Conservation (phyloP, 1,140 invertebrate genomes). For the Camponotus pennsylvanicus region DNA sequence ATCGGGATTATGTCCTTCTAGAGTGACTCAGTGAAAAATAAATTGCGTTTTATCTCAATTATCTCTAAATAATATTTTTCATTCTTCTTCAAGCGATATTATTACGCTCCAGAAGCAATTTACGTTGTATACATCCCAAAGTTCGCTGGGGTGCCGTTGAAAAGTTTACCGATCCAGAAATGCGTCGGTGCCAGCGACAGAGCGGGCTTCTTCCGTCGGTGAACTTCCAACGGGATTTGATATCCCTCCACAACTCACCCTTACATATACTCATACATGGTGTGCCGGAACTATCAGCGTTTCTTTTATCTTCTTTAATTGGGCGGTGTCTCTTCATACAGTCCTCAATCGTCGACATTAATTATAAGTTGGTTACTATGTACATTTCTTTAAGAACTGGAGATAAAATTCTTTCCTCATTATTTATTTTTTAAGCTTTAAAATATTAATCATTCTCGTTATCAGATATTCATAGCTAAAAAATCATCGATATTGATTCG, state of each 20-base stretch:
- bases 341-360: neutral
- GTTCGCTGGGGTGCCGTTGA: constrained; percentile 15
- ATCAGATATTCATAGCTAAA: neutral
- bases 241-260: neutral
- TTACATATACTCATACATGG: constrained; percentile 21
- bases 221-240: constrained; percentile 22
- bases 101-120: constrained; percentile 40
- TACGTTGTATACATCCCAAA: constrained; percentile 28
- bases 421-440: neutral
- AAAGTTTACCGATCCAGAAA: constrained; percentile 38
- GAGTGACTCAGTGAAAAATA: neutral
- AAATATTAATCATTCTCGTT: neutral
- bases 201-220: neutral
- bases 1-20: neutral
- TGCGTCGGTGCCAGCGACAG: neutral
- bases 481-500: neutral
- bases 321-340: neutral
- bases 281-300: neutral
- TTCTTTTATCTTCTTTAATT: neutral
- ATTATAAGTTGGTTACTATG: neutral
- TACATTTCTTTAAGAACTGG: neutral
- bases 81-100: constrained; percentile 27
- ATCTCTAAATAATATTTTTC: constrained; percentile 19
- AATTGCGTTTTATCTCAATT: neutral
- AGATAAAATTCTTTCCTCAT: neutral